Evolutionary conservation across 2,113 vertebrate genomes (phyloP).

Genomic region (Stercorarius parasiticus): DNA sequence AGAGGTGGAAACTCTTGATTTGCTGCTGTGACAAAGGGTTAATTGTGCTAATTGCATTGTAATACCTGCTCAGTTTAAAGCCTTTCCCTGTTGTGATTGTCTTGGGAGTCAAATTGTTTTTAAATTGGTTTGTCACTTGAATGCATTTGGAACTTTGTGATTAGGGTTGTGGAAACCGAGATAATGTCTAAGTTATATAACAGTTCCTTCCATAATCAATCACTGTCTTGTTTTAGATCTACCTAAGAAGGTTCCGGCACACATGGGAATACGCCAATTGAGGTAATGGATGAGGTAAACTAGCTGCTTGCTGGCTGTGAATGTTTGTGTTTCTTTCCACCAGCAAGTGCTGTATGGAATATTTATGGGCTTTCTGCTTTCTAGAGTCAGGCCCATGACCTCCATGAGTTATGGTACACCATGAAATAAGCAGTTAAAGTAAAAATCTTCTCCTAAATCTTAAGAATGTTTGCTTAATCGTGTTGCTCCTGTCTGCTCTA

Average conservation of each 20-base stretch:
- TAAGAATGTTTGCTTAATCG: neutral
- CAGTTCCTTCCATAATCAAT: constrained; percentile 45
- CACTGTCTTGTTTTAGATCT: constrained; percentile 57
- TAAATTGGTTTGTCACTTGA: constrained; percentile 67
- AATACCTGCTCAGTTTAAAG: constrained; percentile 59
- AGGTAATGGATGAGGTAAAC: constrained; percentile 47
- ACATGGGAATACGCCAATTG: neutral
- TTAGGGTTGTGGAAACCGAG: constrained; percentile 23
- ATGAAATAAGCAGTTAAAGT: neutral
- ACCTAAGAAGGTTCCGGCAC: constrained; percentile 20
- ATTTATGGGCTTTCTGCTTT: neutral
- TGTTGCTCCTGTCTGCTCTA: neutral
- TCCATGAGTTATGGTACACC: neutral
- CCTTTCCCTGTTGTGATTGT: constrained; percentile 54
- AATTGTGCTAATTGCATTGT: constrained; percentile 57
- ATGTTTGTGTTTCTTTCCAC: neutral
- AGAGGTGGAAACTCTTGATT: constrained; percentile 42
- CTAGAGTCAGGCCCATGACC: neutral
- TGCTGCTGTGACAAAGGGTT: constrained; percentile 52
- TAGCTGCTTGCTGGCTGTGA: neutral
- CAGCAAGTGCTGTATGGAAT: neutral
- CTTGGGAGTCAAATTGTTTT: constrained; percentile 68
- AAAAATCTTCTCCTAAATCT: neutral
- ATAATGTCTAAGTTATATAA: constrained; percentile 63
- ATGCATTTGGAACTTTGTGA: constrained; percentile 54